Percentiles rank a stretch among this genome's conserved stretches.
These are phyloP conservation scores for Romanogobio albipinnatus DNA, from an alignment of 2,113 vertebrate genomes.

Conservation along the genomic window DNA sequence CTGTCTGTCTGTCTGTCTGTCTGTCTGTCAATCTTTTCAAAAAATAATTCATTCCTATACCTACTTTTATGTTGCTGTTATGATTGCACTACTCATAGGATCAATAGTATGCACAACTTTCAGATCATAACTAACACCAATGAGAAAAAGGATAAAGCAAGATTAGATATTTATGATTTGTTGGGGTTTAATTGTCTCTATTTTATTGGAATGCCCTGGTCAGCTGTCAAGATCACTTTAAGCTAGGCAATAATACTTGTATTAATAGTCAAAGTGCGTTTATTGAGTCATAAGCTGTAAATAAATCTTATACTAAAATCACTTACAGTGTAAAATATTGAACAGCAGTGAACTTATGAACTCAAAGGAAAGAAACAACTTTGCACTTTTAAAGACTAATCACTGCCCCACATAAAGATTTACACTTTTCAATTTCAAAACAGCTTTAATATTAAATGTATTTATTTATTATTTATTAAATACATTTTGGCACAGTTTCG, in stretches of 20 bases:
- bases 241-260: conserved; percentile 27
- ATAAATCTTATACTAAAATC: conserved; percentile 28
- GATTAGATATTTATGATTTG: neutral
- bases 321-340: neutral
- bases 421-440: neutral
- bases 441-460: neutral
- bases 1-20: neutral
- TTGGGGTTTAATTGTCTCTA: neutral
- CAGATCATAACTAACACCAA: neutral
- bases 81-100: conserved; percentile 7
- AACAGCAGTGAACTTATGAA: conserved; percentile 12
- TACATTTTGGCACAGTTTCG: neutral
- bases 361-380: neutral
- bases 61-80: conserved; percentile 4
- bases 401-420: too few species aligned
- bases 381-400: conserved; percentile 1
- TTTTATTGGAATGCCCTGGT: conserved; percentile 34
- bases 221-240: conserved; percentile 36
- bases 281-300: conserved; percentile 19
- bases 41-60: neutral
- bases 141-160: conserved; percentile 7
- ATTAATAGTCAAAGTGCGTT: conserved; percentile 35
- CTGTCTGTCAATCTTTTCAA: neutral
- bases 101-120: neutral
- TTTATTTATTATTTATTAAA: neutral